Percentiles rank a stretch among this genome's conserved stretches.
Evolutionary conservation across 1,140 invertebrate species (phyloP).

Genomic region (Hycleus cichorii): DNA sequence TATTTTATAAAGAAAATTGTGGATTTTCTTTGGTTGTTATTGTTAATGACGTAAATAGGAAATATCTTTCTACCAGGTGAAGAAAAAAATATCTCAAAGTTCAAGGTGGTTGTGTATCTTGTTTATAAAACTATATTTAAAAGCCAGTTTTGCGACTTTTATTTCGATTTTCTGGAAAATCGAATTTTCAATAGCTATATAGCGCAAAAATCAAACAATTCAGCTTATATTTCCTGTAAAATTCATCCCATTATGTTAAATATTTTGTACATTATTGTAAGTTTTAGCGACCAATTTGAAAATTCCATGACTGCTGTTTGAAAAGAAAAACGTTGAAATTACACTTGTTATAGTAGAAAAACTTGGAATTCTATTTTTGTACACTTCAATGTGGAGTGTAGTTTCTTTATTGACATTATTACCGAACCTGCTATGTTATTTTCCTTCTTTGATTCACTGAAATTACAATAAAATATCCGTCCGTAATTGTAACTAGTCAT

Average conservation of each 20-base stretch:
- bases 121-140: not conserved
- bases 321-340: not conserved
- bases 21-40: no score
- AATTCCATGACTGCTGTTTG: conserved; percentile 11
- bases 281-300: not conserved
- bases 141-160: not conserved
- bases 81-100: not conserved
- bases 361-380: conserved; percentile 12
- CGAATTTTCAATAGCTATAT: no score
- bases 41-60: not conserved
- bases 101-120: not conserved
- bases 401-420: not conserved
- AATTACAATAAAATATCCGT: not conserved
- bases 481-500: not conserved
- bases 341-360: conserved; percentile 9
- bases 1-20: not conserved
- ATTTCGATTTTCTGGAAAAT: no score
- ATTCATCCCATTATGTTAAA: conserved; percentile 11
- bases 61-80: not conserved
- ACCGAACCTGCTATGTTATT: conserved; percentile 1
- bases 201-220: no score
- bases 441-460: not conserved
- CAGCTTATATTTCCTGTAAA: not conserved
- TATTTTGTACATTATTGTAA: conserved; percentile 13
- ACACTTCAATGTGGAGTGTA: conserved; percentile 7